These are phyloP conservation scores for Wasmannia auropunctata DNA, from an alignment of 1,140 invertebrate species.

Conservation along the genomic window DNA sequence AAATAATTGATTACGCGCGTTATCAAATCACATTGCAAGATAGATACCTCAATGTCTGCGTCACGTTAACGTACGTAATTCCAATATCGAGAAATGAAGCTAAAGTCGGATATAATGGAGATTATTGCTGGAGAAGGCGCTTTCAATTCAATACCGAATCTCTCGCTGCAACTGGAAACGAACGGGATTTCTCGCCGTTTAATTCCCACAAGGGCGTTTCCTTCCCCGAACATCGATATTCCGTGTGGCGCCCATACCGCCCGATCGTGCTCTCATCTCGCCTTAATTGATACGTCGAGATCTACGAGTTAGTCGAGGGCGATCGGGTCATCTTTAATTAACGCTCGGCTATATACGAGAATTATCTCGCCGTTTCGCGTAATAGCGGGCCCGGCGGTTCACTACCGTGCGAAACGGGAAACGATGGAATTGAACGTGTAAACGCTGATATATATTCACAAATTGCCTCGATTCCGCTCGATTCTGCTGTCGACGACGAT, in stretches of 20 bases:
- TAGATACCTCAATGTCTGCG: background rate
- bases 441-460: slow-evolving; percentile 6
- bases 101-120: background rate
- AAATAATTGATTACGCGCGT: background rate
- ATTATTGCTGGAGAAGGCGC: background rate
- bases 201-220: slow-evolving; percentile 17
- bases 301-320: background rate
- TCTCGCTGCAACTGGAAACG: background rate
- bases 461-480: slow-evolving; percentile 18
- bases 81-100: background rate
- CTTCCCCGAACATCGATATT: slow-evolving; percentile 33
- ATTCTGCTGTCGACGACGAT: slow-evolving; percentile 25
- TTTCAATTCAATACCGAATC: slow-evolving; percentile 3
- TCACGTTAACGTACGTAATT: background rate
- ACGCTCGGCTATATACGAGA: background rate
- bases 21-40: background rate
- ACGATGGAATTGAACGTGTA: background rate
- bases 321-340: slow-evolving; percentile 7
- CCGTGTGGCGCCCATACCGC: background rate
- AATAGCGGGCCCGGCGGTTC: background rate
- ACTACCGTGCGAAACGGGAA: background rate
- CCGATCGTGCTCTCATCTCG: slow-evolving; percentile 1
- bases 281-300: slow-evolving; percentile 42
- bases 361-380: slow-evolving; percentile 13
- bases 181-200: slow-evolving; percentile 25